Conservation (phyloP, 2,888 invertebrate species). For the Alsophila aescularia region DNA sequence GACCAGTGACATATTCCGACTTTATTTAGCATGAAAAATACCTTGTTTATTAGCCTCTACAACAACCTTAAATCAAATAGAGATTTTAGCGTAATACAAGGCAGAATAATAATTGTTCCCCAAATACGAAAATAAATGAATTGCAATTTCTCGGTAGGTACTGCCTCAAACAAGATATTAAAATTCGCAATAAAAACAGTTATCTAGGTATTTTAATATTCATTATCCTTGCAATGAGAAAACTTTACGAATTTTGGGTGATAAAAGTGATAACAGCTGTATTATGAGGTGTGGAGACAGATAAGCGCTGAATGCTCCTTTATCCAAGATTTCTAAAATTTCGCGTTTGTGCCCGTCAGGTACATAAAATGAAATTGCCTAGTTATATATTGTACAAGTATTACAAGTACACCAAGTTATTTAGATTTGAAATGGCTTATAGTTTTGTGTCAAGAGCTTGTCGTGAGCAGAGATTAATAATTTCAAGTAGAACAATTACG, state of each 20-base stretch:
- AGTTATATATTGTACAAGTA: background rate
- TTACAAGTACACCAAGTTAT: background rate
- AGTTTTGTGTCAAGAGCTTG: no score
- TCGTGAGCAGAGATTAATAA: no score
- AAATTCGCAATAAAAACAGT: background rate
- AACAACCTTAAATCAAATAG: no score
- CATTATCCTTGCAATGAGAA: constrained; percentile 6
- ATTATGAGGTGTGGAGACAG: constrained; percentile 28
- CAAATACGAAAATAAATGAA: no score
- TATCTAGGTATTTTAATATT: background rate
- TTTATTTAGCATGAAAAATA: no score
- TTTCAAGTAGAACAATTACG: no score
- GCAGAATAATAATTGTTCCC: no score
- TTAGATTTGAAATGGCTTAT: background rate
- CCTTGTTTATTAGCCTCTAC: no score
- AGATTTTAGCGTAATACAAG: no score
- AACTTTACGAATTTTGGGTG: constrained; percentile 25
- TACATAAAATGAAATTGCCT: constrained; percentile 8
- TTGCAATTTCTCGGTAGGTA: background rate
- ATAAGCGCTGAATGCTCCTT: constrained; percentile 28
- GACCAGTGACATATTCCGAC: no score
- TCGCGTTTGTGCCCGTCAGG: constrained; percentile 4
- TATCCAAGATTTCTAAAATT: constrained; percentile 21
- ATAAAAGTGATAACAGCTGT: constrained; percentile 21
- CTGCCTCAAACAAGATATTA: background rate